phyloP scores from a whole-genome alignment of 2,797 vertebrate species.

The Halcyon chelicuti region DNA sequence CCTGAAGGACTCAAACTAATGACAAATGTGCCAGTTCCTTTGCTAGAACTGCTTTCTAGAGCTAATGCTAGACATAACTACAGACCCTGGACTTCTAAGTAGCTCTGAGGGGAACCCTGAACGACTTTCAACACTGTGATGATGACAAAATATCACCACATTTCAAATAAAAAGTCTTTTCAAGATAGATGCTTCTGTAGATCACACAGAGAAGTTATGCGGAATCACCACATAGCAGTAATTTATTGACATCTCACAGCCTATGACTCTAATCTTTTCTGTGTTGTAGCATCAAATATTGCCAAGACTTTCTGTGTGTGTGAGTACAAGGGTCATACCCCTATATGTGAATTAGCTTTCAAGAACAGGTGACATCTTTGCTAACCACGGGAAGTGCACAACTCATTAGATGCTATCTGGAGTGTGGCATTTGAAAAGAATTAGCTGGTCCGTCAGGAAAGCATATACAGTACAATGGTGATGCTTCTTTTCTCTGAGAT shows the following conservation, averaged over 20 bases:
- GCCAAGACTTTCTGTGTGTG: neutral
- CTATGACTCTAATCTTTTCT: neutral
- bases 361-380: neutral
- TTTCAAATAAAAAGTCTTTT: neutral
- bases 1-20: neutral
- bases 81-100: neutral
- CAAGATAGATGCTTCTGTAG: neutral
- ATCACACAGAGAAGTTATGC: fast-evolving
- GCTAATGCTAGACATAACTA: fast-evolving
- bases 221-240: neutral
- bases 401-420: neutral
- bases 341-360: neutral
- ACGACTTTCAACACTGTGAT: neutral
- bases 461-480: neutral
- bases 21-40: neutral
- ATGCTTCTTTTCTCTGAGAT: neutral
- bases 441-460: neutral
- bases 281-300: neutral
- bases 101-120: neutral
- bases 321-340: neutral
- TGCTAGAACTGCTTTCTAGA: neutral
- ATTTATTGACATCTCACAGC: neutral
- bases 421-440: neutral
- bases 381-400: neutral
- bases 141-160: neutral